A percentile compares a stretch with the other conserved stretches of the same genome.
phyloP scores from a whole-genome alignment of 2,113 vertebrate genomes.

The Sylvia atricapilla region DNA sequence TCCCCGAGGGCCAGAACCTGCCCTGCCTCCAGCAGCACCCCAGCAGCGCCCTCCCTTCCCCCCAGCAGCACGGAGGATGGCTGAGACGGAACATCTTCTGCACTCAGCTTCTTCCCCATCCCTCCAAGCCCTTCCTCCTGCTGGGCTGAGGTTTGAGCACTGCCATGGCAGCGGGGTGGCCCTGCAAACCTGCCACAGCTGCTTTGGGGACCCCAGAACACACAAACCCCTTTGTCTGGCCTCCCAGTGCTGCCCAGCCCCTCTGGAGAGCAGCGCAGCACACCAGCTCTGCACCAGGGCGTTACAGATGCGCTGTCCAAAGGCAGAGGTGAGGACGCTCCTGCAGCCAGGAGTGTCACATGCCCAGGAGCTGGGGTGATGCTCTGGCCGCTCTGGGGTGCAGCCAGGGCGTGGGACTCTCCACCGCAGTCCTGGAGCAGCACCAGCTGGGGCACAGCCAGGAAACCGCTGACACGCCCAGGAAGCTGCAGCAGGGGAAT shows the following conservation, averaged over 20 bases:
- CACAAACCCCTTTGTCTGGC: neutral
- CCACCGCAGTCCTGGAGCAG: neutral
- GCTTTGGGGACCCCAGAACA: neutral
- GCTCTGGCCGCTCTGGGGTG: neutral
- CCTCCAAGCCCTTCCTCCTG: neutral
- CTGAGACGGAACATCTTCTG: neutral
- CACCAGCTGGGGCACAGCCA: neutral
- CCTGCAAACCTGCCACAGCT: neutral
- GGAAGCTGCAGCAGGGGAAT: neutral
- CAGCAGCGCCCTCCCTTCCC: neutral
- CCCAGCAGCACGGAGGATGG: neutral
- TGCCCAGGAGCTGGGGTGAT: accelerated
- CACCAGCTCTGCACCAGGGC: neutral
- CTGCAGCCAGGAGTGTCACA: accelerated
- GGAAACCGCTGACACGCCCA: neutral
- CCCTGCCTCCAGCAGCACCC: neutral
- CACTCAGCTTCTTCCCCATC: neutral
- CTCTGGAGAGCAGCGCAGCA: accelerated
- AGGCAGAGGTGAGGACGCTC: neutral
- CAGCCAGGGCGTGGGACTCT: accelerated
- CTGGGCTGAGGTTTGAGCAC: neutral
- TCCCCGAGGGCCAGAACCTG: neutral
- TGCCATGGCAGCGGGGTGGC: neutral
- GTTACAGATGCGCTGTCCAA: accelerated
- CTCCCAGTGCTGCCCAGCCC: neutral